Evolutionary conservation across 2,113 vertebrate species (phyloP).

Genomic region (Hirundichthys speculiger): DNA sequence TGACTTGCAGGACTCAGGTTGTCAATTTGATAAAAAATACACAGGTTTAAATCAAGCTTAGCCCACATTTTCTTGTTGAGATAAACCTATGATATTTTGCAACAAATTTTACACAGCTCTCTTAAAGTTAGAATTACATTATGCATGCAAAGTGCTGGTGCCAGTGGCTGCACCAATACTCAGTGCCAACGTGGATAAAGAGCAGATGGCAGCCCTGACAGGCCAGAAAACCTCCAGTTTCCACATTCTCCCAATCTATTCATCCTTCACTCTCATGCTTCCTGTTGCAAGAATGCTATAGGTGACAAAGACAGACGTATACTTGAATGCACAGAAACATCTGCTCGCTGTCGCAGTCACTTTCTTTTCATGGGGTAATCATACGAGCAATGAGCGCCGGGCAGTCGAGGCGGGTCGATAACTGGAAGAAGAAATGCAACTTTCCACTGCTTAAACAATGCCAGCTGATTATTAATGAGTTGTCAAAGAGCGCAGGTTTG

Average conservation of each 20-base stretch:
- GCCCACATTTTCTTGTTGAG: neutral
- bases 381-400: constrained; percentile 38
- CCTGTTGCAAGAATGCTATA: constrained; percentile 58
- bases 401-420: neutral
- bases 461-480: no score
- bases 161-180: constrained; percentile 62
- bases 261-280: constrained; percentile 56
- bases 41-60: constrained; percentile 7
- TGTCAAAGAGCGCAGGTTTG: no score
- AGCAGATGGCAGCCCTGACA: constrained; percentile 76
- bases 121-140: constrained; percentile 50
- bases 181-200: constrained; percentile 72
- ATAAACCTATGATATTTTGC: constrained; percentile 6
- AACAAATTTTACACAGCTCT: neutral
- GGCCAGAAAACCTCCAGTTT: constrained; percentile 65
- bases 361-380: constrained; percentile 58
- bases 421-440: neutral
- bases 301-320: constrained; percentile 53
- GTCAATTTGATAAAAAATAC: constrained; percentile 16
- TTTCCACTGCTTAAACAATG: neutral
- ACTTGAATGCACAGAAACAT: constrained; percentile 62
- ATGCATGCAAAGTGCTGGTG: constrained; percentile 48
- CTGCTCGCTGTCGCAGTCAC: constrained; percentile 26
- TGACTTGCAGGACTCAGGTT: no score
- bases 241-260: constrained; percentile 67